phyloP scores from a whole-genome alignment of 2,888 invertebrate genomes.

The Syrista parreyssii region DNA sequence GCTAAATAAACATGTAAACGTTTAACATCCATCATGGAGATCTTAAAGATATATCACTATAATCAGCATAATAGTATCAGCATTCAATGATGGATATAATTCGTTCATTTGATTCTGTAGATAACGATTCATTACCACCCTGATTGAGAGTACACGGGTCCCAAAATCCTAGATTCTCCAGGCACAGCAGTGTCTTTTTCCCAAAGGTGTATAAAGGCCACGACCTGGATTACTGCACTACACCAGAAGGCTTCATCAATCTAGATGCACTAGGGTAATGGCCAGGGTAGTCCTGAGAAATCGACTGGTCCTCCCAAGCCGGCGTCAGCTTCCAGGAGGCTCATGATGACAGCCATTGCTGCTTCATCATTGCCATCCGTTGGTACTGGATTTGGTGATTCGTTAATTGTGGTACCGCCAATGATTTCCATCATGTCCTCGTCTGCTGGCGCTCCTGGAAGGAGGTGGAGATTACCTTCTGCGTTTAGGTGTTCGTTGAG shows the following conservation, averaged over 20 bases:
- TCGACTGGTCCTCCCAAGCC: constrained; percentile 90
- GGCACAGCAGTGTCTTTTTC: no score
- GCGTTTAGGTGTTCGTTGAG: no score
- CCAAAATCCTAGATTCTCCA: no score
- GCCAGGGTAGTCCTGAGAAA: constrained; percentile 88
- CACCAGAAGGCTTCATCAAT: constrained; percentile 28
- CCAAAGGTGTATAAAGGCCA: no score
- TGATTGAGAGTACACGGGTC: no score
- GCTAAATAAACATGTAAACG: neutral
- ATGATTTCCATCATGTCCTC: constrained; percentile 73
- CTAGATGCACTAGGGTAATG: constrained; percentile 71
- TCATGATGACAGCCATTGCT: constrained; percentile 94
- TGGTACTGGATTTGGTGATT: constrained; percentile 66
- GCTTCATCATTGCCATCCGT: constrained; percentile 88
- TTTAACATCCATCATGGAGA: neutral
- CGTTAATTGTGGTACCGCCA: constrained; percentile 67
- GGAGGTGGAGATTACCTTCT: neutral
- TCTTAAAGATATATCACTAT: neutral
- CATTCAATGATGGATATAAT: no score
- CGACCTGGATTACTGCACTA: no score
- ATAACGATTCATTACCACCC: no score
- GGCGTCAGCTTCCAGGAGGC: constrained; percentile 88
- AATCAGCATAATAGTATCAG: no score
- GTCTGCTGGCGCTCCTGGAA: constrained; percentile 55
- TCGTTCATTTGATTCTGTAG: no score